Evolutionary conservation across 1,140 invertebrate genomes (phyloP), one percentile per base, ranked within the genome.

Genomic region (Heliconius himera): DNA sequence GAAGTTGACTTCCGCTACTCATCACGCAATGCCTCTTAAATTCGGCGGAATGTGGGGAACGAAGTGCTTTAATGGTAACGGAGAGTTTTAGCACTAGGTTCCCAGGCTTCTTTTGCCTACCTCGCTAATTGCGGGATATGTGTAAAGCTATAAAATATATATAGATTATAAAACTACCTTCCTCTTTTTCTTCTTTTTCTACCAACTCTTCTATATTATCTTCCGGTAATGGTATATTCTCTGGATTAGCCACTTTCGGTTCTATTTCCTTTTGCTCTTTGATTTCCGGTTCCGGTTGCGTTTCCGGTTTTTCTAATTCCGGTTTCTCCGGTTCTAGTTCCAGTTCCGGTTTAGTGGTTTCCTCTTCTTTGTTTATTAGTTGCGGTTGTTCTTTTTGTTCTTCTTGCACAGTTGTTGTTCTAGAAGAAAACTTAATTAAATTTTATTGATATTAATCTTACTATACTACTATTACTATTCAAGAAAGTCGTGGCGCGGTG

Each of bases 191-290:
- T 70, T 74, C 46, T 54, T 66, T 49, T 8, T 70, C 79, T 70
- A 70, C 73, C 20, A 41, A 16, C 3, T 22, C 60, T 66, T 18
- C 26, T 66, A 60, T 38, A 36, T 8, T 41, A 11, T 81, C 79
- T 9, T 76, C 74, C 22, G 71, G 82, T 6, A 83, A 70, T 20
- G 82, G 82, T 66, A 83, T 83, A n/a, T 83, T 80, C 2, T 78
- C 56, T 6, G 82, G 82, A 8, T 81, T 79, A 5, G 51, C 8
- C 11, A 29, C 49, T 36, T 77, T 72, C 54, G 51, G 38, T 51
- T 51, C 49, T 51, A 8, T 51, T 70, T 70, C 29, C 26, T 13
- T 3, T 16, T 66, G 9, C 22, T 66, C 60, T 26, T 26, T n/a
- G 3, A 5, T 16, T 66, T 66, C 60, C 60, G 26, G 26, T 66